Evolutionary conservation across 2,797 vertebrate species (phyloP).

Genomic region (Darevskia nairensis): DNA sequence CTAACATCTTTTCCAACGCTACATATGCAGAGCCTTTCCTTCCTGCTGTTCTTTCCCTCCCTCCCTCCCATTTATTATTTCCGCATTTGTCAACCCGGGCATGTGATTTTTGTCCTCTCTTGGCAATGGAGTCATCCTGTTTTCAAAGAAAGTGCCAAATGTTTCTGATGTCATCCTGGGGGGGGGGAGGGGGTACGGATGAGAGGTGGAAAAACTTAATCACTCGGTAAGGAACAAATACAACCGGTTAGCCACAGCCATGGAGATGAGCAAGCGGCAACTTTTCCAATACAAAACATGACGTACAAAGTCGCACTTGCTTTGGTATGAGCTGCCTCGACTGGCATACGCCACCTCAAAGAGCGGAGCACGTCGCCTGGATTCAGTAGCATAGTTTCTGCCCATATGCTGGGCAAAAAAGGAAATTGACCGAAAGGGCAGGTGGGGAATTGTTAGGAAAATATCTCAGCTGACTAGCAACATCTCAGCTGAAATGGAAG

Average conservation of each 20-base stretch:
- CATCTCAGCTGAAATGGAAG: neutral
- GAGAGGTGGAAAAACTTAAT: constrained; percentile 21
- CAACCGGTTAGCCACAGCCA: constrained; percentile 7
- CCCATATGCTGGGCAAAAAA: neutral
- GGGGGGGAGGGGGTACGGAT: neutral
- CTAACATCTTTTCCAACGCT: neutral
- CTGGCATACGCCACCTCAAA: neutral
- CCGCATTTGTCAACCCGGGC: neutral
- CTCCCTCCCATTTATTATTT: neutral
- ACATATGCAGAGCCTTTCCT: neutral
- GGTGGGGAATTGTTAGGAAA: neutral
- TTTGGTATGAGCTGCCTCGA: neutral
- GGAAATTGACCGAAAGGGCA: neutral
- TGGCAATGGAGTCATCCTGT: constrained; percentile 8
- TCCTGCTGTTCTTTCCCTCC: no score
- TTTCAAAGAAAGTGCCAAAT: constrained; percentile 14
- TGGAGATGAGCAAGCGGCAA: neutral
- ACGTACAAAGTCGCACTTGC: neutral
- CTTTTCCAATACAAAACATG: neutral
- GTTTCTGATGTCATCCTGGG: constrained; percentile 25
- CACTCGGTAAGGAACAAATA: constrained; percentile 15
- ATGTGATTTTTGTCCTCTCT: neutral
- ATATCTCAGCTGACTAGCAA: neutral
- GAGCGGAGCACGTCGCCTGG: neutral
- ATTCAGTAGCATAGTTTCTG: neutral